phyloP scores from a whole-genome alignment of 2,888 invertebrate genomes.

The Acleris holmiana region DNA sequence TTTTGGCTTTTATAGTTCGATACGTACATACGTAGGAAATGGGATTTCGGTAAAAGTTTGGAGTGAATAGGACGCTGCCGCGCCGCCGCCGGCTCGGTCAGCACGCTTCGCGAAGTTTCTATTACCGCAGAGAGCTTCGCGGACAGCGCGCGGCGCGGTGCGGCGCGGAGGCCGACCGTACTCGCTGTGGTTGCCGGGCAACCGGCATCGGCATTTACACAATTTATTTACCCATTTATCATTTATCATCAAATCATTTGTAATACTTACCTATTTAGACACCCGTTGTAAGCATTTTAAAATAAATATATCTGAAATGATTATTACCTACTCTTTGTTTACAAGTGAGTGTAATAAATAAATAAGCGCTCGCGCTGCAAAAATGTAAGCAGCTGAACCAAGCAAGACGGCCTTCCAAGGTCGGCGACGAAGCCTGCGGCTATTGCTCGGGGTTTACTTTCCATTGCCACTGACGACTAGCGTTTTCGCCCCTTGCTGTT shows the following conservation, averaged over 20 bases:
- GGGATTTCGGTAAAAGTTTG: constrained; percentile 9
- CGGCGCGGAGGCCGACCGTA: constrained; percentile 49
- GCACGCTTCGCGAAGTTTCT: constrained; percentile 53
- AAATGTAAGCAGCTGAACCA: constrained; percentile 40
- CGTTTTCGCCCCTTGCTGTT: neutral
- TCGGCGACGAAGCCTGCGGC: constrained; percentile 40
- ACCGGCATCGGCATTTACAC: constrained; percentile 46
- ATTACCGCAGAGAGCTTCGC: constrained; percentile 57
- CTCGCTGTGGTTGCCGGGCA: constrained; percentile 61
- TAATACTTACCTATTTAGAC: too few relatives aligned
- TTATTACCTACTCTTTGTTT: too few relatives aligned
- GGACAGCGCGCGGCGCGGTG: constrained; percentile 45
- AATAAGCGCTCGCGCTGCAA: constrained; percentile 12
- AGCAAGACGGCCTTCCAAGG: constrained; percentile 62
- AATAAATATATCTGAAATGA: too few relatives aligned
- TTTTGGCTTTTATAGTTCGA: constrained; percentile 1
- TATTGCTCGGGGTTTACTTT: constrained; percentile 29
- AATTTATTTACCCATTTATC: neutral
- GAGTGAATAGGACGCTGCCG: neutral
- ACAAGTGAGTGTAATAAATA: neutral
- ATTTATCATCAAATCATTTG: neutral
- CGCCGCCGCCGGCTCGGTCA: neutral
- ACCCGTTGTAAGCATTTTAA: too few relatives aligned
- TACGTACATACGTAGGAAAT: constrained; percentile 8
- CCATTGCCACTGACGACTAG: constrained; percentile 18